Base-by-base conservation (phyloP, 2,797 vertebrate species). In the Sebastes steindachneri region DNA sequence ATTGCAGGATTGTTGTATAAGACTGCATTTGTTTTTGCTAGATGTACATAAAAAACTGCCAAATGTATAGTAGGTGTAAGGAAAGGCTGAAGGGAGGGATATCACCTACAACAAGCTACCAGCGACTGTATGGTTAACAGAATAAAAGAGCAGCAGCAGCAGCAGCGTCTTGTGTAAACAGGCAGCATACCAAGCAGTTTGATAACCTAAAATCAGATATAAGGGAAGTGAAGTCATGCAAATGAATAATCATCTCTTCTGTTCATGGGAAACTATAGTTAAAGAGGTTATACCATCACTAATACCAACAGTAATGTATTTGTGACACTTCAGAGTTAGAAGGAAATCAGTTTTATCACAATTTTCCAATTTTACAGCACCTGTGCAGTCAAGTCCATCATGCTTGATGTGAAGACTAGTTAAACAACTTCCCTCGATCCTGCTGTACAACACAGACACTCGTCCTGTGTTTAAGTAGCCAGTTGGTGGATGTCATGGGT, bases 401-500 rank as follows among this genome's bases (percentile, higher is more conserved):
- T 57, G 63, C 28, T 45, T 28, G 15, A 73, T 45, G 35, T 74
- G 23, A 79, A 60, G 72, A 71, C 75, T 35, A 73, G 67, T 74
- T 72, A 59, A 83, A 79, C 71, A 66, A 59, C 63, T 76, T 85
- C 60, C 51, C 26, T 51, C 55, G 35, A 25, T 10, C 51, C 57
- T 10, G 48, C 37, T 41, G 35, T 57, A 23, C 33, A 57, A 33
- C 62, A 79, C 68, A 75, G 60, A 83, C 66, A 54, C 33, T 35
- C 5, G 8, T 26, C 66, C 64, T 54, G 67, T 25, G 33, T 74
- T 45, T 19, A 74, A 68, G 76, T 29, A 79, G 80, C 82, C 85
- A 85, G 89, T 87, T 89, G 84, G 70, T 90, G 79, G 84, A 89
- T 80, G 86, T 87, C 89, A 88, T 53, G 74, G 84, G 45, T 80